Evolutionary conservation across 2,113 vertebrate species (phyloP), one percentile per base, ranked within the genome.

Genomic region (Varanus komodoensis): DNA sequence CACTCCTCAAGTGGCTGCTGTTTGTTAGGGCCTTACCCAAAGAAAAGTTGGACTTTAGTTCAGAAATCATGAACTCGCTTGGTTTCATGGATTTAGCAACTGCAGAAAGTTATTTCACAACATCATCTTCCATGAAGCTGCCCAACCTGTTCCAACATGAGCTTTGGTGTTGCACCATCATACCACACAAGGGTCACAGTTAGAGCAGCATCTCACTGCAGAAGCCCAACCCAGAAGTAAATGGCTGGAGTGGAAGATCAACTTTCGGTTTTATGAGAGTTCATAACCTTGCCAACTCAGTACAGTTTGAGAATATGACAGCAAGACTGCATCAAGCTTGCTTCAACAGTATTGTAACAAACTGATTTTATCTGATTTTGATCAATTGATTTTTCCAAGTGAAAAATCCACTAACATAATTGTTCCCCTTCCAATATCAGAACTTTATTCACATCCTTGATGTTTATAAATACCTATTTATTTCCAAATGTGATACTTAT

Each of bases 41-140:
- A 32, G 2, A 5, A 44, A 81, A 80, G 14, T 32, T 3, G 73
- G 90, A 21, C 4, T 3, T 84, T n/a, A 29, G 34, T 88, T 78
- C 71, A 57, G n/a, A 79, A 25, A 52, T 61, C 27, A 19, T 32
- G 81, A 90, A 32, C 8, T 93, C 84, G 79, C 61, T 34, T 19
- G 6, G 77, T 54, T 64, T 64, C 19, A 11, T 64, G 61, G 61
- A 64, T 64, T 64, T 67, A 90, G 89, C 91, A 93, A 94, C 82
- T 82, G 84, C 73, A 71, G 23, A 73, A 87, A 79, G 25, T 34
- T 52, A 88, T 92, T 95, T 95, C 89, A 90, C 88, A 90, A 91
- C 67, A 86, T 6, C 84, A 74, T 71, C 71, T 67, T 89, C 91
- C 91, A 74, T 15, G 2, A 8, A 87, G 78, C 77, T 69, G 64